Evolutionary conservation across 2,888 invertebrate genomes (phyloP), one percentile per base, ranked within the genome.

Genomic region (Eudemis profundana): DNA sequence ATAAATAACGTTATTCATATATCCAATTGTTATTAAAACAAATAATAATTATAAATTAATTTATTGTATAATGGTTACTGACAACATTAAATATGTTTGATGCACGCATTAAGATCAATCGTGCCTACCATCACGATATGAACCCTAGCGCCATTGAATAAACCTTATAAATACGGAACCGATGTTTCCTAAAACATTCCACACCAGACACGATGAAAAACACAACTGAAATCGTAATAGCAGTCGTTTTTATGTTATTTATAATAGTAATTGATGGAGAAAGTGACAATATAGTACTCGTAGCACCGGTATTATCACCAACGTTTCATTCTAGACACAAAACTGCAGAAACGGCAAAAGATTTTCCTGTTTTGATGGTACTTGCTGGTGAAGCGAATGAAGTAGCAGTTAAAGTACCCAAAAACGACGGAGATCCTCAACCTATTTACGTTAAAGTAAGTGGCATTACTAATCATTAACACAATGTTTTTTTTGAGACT

Each of bases 381-480:
- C 66, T 90, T 38, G 77, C 82, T n/a, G 76, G 77, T 33, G 78
- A 78, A 4, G 71, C 78, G 4, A 71, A 69, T 47, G 65, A 54
- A 7, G 17, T 61, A 8, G 62, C 70, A 17, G 29, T 14, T 27
- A 69, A 71, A 7, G 66, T 68, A 7, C 44, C 67, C 15, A 69
- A 71, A 47, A 68, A 57, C 17, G 63, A 53, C n/a, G 68, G 64
- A 19, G 69, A 78, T 29, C 56, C 71, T 2, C 69, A 78, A 19
- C 88, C 85, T 3, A 78, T 90, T 50, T 90, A 89, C 60, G 89
- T 90, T 2, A 75, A 86, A 78, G 90, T 90, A 73, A 85, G 90
- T 65, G 12, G 27, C 2, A 29, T 8, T 0, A 5, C 4, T 29
- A 5, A 0, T 3, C 29, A 29, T 4, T 29, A 23, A n/a, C n/a